Evolutionary conservation across 1,140 invertebrate species (phyloP), one percentile per base, ranked within the genome.

Genomic region (Mactra quadrangularis): DNA sequence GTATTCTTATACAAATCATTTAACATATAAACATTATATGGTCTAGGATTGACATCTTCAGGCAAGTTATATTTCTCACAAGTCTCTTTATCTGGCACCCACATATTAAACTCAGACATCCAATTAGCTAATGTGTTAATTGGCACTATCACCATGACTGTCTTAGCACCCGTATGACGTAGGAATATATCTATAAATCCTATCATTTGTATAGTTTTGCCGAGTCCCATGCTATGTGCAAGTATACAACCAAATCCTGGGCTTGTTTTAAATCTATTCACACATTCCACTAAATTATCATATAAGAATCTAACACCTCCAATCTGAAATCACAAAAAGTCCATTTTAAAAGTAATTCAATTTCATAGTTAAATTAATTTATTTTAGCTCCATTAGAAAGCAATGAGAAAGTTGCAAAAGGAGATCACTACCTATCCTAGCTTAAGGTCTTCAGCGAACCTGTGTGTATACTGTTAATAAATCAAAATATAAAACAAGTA

Each of bases 41-140:
- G 95, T 60, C 98, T 93, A 1, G 97, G 97, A 9, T 87, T 57
- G 15, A 87, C 74, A n/a, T 68, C 71, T 0, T 45, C 53, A 15
- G 57, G 59, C 27, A 82, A 50, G 33, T 74, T 74, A n/a, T 64
- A 62, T 19, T 74, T 59, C 75, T 82, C 35, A 85, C 84, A 75
- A 25, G 57, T 60, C 81, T 79, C 27, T 72, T 64, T 60, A 27
- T 77, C 33, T 4, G 97, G 97, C 60, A 97, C 91, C 98, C 98
- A 99, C 95, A 97, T 97, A 90, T 99, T 98, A 90, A 99, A 99
- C 92, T 99, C 99, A 3, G 96, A 96, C 82, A 98, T 93, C 99
- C 99, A 99, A 94, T 99, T 99, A 94, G 99, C 98, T 70, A 99
- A 94, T 1, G 98, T 99, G 94, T 99, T 99, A 72, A 99, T 99